A percentile compares a stretch with the other conserved stretches of the same genome.
These are phyloP conservation scores for Melinopterus prodromus DNA, from an alignment of 2,888 invertebrate genomes.

Conservation along the genomic window DNA sequence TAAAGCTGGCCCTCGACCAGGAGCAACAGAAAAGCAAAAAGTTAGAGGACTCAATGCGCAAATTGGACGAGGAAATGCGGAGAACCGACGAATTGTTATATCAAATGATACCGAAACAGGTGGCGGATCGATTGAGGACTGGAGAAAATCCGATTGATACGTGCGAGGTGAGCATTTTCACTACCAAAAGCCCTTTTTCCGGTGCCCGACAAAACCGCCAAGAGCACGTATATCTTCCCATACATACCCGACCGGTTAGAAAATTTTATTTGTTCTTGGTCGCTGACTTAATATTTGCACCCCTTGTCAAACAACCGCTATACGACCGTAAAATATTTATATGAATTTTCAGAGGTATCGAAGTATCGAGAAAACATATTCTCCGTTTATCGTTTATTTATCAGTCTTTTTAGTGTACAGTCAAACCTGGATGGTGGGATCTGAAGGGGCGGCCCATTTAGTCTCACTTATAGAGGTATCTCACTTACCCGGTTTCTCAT, in stretches of 20 bases:
- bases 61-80: conserved; percentile 94
- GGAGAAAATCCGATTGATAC: conserved; percentile 98
- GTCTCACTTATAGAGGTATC: too few species aligned
- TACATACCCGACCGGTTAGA: neutral
- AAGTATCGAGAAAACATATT: too few species aligned
- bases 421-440: too few species aligned
- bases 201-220: neutral
- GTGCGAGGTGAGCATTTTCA: conserved; percentile 79
- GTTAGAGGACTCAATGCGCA: conserved; percentile 94
- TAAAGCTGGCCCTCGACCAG: conserved; percentile 94
- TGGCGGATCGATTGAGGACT: conserved; percentile 89
- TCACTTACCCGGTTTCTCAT: too few species aligned
- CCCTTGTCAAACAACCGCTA: too few species aligned
- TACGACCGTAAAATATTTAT: too few species aligned
- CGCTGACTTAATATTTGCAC: too few species aligned
- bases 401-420: too few species aligned
- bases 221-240: neutral
- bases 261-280: neutral
- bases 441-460: too few species aligned
- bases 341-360: too few species aligned
- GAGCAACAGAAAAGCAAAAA: conserved; percentile 97
- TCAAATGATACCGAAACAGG: conserved; percentile 99
- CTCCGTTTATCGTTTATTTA: too few species aligned
- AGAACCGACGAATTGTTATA: conserved; percentile 94
- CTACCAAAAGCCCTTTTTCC: neutral